Conservation (phyloP, 2,888 invertebrate genomes). For the Monoplex corrugatus region DNA sequence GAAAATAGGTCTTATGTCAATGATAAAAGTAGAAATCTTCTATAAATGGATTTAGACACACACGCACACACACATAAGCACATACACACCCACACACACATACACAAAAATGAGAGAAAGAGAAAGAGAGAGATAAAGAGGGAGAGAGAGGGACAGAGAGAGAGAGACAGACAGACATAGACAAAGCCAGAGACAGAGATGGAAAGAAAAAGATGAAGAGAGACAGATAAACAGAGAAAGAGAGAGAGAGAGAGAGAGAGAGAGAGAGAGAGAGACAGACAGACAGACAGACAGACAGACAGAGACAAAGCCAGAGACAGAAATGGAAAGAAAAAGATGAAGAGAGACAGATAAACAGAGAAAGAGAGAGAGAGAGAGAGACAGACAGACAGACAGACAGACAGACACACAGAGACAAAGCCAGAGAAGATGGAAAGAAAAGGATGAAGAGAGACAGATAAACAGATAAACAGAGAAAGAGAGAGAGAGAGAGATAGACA, state of each 20-base stretch:
- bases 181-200: neutral
- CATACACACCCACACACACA: no score
- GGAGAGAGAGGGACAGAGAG: no score
- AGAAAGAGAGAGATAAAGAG: no score
- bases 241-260: conserved; percentile 31
- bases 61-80: neutral
- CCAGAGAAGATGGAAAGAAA: neutral
- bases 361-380: neutral
- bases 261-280: conserved; percentile 40
- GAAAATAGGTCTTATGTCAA: no score
- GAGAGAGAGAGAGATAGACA: no score
- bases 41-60: neutral
- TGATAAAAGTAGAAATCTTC: no score
- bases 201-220: neutral
- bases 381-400: conserved; percentile 36
- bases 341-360: conserved; percentile 34
- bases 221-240: neutral
- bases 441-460: neutral
- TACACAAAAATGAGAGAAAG: no score
- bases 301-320: neutral
- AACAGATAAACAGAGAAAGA: no score
- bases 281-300: neutral
- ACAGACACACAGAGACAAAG: neutral
- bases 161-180: no score
- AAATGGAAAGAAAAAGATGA: conserved; percentile 8